Base-by-base conservation (phyloP, 2,797 vertebrate genomes). In the Malacoctenus gilli region DNA sequence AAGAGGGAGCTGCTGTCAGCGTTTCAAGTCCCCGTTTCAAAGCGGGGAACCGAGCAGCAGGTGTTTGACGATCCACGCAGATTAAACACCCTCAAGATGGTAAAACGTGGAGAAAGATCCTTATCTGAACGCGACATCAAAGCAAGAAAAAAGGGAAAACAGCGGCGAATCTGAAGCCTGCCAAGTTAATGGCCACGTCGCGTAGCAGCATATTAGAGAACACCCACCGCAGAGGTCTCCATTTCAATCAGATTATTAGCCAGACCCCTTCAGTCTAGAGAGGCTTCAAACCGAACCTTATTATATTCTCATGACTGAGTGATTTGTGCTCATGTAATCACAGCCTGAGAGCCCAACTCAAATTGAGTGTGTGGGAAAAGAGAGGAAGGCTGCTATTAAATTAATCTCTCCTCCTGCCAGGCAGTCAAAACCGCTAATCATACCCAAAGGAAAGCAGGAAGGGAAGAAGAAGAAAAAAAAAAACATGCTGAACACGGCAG, bases 401-500 rank as follows among this genome's bases (percentile, higher is more conserved):
- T 85, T 75, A 80, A 85, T 80, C 60, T 69, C 50, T 83, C 59
- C 72, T 76, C 82, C 76, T 75, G 78, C 75, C 75, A 85, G 73
- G 75, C 80, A 79, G 69, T 64, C 59, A 88, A 78, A 84, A 83
- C 80, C 58, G 55, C 77, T 80, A 82, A 82, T 82, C 68, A 77
- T 67, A 66, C 66, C 75, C 77, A 63, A 66, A 89, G 75, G 68
- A 73, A 82, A 91, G 91, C 62, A 67, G 57, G 32, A 65, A 72
- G 42, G 91, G 60, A 67, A 55, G 32, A 65, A 72, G 42, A 76
- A 76, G 14, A 90, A 93, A 91, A 66, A 77, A 59, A 77, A 62
- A 89, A 83, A 84, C 89, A 90, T 89, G 89, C 86, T 86, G 85
- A 86, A 80, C 77, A 55, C 54, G 46, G 77, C 84, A 89, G 83